Percentiles rank a stretch among this genome's conserved stretches.
Conservation (phyloP, 2,113 vertebrate species). For the Chaetodon trifascialis region DNA sequence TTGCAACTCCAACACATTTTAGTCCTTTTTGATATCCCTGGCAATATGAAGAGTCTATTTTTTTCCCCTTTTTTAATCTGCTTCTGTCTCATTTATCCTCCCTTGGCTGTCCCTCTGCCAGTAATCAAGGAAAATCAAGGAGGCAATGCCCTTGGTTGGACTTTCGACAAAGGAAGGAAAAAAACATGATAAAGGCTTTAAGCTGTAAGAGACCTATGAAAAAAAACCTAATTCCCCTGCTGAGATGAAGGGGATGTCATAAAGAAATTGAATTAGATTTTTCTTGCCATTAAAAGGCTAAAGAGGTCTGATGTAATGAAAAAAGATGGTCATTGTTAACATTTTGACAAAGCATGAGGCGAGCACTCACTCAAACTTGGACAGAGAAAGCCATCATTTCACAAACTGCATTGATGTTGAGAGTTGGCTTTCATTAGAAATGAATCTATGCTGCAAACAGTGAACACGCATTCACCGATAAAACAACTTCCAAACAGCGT, state of each 20-base stretch:
- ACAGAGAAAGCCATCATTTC: not conserved
- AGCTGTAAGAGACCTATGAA: constrained; percentile 54
- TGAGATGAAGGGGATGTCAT: constrained; percentile 68
- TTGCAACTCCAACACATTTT: constrained; percentile 18
- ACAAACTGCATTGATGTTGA: not conserved
- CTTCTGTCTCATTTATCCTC: constrained; percentile 33
- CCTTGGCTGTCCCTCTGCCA: constrained; percentile 15
- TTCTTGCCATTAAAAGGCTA: constrained; percentile 15
- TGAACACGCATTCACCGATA: not conserved
- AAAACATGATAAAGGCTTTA: constrained; percentile 58
- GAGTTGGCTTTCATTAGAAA: not conserved
- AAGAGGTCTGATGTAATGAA: constrained; percentile 30
- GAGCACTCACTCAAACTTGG: not conserved
- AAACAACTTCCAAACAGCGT: not conserved
- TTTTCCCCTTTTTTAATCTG: constrained; percentile 27
- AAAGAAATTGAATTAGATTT: constrained; percentile 51
- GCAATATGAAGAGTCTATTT: not conserved
- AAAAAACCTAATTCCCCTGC: constrained; percentile 49
- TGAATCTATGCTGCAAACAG: not conserved
- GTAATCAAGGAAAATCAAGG: constrained; percentile 58
- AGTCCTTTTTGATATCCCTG: constrained; percentile 13
- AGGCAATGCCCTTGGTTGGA: constrained; percentile 65
- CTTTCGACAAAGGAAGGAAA: constrained; percentile 37
- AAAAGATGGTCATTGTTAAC: constrained; percentile 13
- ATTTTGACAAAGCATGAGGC: constrained; percentile 28